Conservation (phyloP, 2,888 invertebrate genomes). For the Octonoba sinensis region DNA sequence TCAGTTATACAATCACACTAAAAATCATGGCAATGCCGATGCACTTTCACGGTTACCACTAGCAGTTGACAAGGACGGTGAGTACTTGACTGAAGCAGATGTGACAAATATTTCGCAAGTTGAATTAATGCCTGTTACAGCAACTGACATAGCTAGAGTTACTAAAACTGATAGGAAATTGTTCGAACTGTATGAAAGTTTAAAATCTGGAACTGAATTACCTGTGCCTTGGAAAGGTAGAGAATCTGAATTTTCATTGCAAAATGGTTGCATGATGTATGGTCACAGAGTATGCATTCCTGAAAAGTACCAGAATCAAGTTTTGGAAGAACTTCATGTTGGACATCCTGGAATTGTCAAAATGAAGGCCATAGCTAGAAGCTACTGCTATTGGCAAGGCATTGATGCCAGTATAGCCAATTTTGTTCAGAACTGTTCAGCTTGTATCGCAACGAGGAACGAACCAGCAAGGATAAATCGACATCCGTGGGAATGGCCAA, state of each 20-base stretch:
- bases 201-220: slow-evolving; percentile 46
- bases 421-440: slow-evolving; percentile 37
- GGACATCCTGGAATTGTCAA: slow-evolving; percentile 42
- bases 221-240: slow-evolving; percentile 44
- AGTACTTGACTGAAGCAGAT: slow-evolving; percentile 45
- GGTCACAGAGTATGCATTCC: slow-evolving; percentile 47
- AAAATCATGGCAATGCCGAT: slow-evolving; percentile 43
- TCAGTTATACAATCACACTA: slow-evolving; percentile 41
- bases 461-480: slow-evolving; percentile 31
- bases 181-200: slow-evolving; percentile 45
- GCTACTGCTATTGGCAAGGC: slow-evolving; percentile 37
- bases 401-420: slow-evolving; percentile 37
- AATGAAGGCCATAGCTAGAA: slow-evolving; percentile 42
- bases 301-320: slow-evolving; percentile 47
- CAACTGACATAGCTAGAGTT: slow-evolving; percentile 46
- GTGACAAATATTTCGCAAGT: slow-evolving; percentile 43
- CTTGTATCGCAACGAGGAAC: slow-evolving; percentile 32
- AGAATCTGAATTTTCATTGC: slow-evolving; percentile 47
- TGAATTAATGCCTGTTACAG: slow-evolving; percentile 46
- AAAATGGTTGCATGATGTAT: slow-evolving; percentile 46
- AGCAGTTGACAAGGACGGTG: slow-evolving; percentile 41
- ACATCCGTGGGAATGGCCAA: slow-evolving; percentile 42
- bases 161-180: slow-evolving; percentile 44
- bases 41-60: slow-evolving; percentile 46
- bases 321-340: slow-evolving; percentile 45